Base-by-base conservation (phyloP, 1,140 invertebrate genomes). In the Heliothis virescens region DNA sequence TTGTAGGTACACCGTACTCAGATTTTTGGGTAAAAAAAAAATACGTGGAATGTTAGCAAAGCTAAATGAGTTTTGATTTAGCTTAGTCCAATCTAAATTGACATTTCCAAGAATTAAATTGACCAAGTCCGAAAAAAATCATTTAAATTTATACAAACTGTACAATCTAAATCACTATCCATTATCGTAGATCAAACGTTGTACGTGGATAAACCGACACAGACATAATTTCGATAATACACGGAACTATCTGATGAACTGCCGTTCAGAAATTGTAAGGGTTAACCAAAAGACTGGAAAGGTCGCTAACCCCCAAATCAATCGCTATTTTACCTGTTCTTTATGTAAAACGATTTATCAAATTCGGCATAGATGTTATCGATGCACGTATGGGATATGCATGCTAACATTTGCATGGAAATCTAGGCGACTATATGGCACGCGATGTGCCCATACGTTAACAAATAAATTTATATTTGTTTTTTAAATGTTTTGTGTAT, bases 381-480 rank as follows among this genome's bases (percentile, higher is more conserved):
- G 15, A 26, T 76, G 60, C 60, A 52, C 41, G 59, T 75, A 75
- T 65, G n/a, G 48, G 21, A 47, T 52, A 76, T 76, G 60, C 74
- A 76, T 76, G 74, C 2, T 41, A 47, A 53, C 16, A 76, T 76
- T 76, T 65, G 60, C 60, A 76, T 76, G n/a, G 15, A 48, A 65
- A 76, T 63, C 15, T 60, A 26, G 13, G 50, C 26, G 21, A 26
- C 11, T 50, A 34, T 60, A 21, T 16, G 59, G 5, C 74, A 76
- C 60, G 74, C 74, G 74, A 76, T 53, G 60, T 63, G 7, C 18
- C 59, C 73, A 76, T 76, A 76, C 16, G 48, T 76, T 63, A 65
- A 53, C 59, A 65, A 60, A 76, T 65, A 60, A 76, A 76, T 63
- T 4, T 59, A 74, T 60, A 48, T 60, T 60, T 50, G 41, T 60